Percentiles rank a stretch among this genome's conserved stretches.
phyloP scores from a whole-genome alignment of 2,888 invertebrate species.

The Deilephila elpenor region DNA sequence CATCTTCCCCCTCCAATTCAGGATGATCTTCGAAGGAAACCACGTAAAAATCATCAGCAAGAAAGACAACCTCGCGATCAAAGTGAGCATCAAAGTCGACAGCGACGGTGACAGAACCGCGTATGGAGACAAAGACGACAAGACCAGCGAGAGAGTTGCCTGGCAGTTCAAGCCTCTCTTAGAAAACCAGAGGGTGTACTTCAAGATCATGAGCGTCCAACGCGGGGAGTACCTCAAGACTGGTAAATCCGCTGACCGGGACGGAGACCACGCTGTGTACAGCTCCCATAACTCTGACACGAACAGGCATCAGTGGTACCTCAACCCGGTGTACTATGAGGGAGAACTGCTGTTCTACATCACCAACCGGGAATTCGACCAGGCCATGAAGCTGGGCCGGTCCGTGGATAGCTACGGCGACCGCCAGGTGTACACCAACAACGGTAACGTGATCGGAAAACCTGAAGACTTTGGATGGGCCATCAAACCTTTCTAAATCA shows the following conservation, averaged over 20 bases:
- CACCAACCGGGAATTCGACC: slow-evolving; percentile 18
- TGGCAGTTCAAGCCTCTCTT: slow-evolving; percentile 14
- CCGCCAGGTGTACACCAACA: slow-evolving; percentile 5
- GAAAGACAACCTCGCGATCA: slow-evolving; percentile 13
- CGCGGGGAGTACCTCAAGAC: slow-evolving; percentile 19
- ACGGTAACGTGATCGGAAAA: background rate
- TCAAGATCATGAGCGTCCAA: slow-evolving; percentile 13
- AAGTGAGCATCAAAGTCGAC: slow-evolving; percentile 7
- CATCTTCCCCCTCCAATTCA: slow-evolving; percentile 26
- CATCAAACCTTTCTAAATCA: slow-evolving; percentile 22
- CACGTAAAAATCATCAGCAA: slow-evolving; percentile 7
- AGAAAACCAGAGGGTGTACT: slow-evolving; percentile 9
- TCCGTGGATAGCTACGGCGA: slow-evolving; percentile 9
- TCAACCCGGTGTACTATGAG: slow-evolving; percentile 4
- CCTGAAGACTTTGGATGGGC: slow-evolving; percentile 27
- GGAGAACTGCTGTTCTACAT: slow-evolving; percentile 27
- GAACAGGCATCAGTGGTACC: slow-evolving; percentile 18
- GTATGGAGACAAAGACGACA: slow-evolving; percentile 20
- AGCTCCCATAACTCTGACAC: background rate
- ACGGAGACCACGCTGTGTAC: slow-evolving; percentile 21
- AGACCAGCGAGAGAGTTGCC: background rate
- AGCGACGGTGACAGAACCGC: slow-evolving; percentile 7
- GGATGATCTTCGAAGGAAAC: slow-evolving; percentile 1
- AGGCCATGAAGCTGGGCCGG: slow-evolving; percentile 15
- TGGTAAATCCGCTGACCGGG: background rate